Evolutionary conservation across 2,888 invertebrate species (phyloP), one percentile per base, ranked within the genome.

Genomic region (Pristionchus mayeri): DNA sequence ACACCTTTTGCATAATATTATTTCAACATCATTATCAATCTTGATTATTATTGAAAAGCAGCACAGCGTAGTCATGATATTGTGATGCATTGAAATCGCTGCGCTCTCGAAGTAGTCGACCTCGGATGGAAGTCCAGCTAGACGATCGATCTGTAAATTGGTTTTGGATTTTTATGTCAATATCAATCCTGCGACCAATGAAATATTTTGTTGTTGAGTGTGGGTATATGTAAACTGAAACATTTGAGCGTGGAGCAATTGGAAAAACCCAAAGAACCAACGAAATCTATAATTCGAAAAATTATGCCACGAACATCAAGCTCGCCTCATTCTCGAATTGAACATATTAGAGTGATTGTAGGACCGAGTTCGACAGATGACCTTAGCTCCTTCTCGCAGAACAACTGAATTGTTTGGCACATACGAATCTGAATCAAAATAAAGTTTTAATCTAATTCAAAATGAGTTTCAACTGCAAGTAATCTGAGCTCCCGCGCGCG

Each of bases 41-140:
- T 82, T 85, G 82, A 30, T 88, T 79, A 6, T 87, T 85, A 44
- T 88, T 87, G 21, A 85, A 21, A 78, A 78, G 83, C 1, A 71
- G 71, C 71, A 71, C 75, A 48, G 13, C 86, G 63, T 52, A 84
- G 88, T 13, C 60, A 54, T 52, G 71, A 84, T 80, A 57, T 86
- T 85, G 71, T 91, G 91, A 86, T 88, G 85, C 87, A 71, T 88
- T 84, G 81, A n/a, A 85, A 86, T n/a, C 89, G 90, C 71, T 0
- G 71, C 71, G 37, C 16, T 86, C 84, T 78, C 76, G 40, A 50
- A 78, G 57, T 57, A 40, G 11, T 80, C 80, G 50, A 57, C 54
- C 11, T 80, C 80, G 0, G 54, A 40, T 3, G 80, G 80, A 3
- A 80, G 40, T 13, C 80, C 80, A n/a, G 57, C 57, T 11, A 80